Conservation (phyloP, 1,140 invertebrate genomes). For the Teleopsis dalmanni region DNA sequence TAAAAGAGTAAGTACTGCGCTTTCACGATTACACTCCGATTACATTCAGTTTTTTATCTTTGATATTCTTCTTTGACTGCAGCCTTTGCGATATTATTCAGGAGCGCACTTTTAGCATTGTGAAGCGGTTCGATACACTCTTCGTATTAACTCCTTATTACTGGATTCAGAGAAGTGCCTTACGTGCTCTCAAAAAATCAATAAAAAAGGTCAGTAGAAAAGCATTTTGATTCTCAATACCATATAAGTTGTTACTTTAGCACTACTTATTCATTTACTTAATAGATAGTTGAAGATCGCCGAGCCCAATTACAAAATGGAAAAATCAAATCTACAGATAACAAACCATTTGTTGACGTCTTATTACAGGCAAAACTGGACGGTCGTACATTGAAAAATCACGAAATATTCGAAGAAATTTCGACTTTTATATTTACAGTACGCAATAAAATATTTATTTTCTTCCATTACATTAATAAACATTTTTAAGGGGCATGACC, state of each 20-base stretch:
- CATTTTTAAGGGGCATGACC: slow-evolving; percentile 49
- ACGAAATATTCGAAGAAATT: slow-evolving; percentile 62
- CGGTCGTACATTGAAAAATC: slow-evolving; percentile 50
- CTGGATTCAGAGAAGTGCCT: slow-evolving; percentile 27
- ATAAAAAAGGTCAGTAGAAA: slow-evolving; percentile 21
- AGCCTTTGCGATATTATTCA: slow-evolving; percentile 35
- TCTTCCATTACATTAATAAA: not conserved
- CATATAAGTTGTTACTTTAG: too few relatives aligned
- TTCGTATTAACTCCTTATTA: slow-evolving; percentile 34
- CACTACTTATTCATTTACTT: too few relatives aligned
- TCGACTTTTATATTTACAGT: slow-evolving; percentile 72
- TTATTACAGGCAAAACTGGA: slow-evolving; percentile 44
- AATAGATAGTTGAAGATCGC: too few relatives aligned
- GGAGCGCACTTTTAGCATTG: slow-evolving; percentile 37
- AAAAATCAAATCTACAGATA: too few relatives aligned
- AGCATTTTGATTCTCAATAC: too few relatives aligned
- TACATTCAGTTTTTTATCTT: not conserved
- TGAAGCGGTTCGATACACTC: slow-evolving; percentile 35
- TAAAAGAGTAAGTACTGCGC: slow-evolving; percentile 25
- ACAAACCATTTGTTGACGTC: slow-evolving; percentile 29
- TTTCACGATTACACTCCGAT: not conserved
- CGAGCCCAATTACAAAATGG: not conserved
- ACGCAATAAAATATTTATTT: slow-evolving; percentile 16
- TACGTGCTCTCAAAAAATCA: slow-evolving; percentile 22
- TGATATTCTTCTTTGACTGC: not conserved